These are phyloP conservation scores for Ommatoiulus sabulosus DNA, from an alignment of 2,888 invertebrate genomes.

Conservation along the genomic window DNA sequence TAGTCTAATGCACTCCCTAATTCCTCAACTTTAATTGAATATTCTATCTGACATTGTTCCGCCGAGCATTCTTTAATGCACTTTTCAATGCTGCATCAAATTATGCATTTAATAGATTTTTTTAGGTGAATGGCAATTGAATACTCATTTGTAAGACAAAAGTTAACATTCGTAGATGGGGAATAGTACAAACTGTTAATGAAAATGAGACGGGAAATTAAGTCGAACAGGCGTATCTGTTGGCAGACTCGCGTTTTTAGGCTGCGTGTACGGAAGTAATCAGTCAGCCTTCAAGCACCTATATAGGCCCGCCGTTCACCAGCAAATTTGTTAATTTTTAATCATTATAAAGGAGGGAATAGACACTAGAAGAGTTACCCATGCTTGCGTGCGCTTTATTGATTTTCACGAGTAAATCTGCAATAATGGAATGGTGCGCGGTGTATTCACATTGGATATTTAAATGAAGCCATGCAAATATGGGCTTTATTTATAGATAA, in stretches of 20 bases:
- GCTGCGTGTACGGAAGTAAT: background rate
- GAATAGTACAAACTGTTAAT: constrained; percentile 26
- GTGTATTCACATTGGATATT: constrained; percentile 27
- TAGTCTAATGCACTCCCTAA: background rate
- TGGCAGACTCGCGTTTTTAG: background rate
- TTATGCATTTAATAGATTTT: constrained; percentile 17
- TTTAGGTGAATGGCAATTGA: constrained; percentile 32
- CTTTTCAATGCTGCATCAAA: background rate
- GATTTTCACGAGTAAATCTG: constrained; percentile 37
- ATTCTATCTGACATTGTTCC: constrained; percentile 8
- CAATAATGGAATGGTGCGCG: background rate
- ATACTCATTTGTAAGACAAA: constrained; percentile 44
- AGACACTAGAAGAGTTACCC: background rate
- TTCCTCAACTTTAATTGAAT: constrained; percentile 35
- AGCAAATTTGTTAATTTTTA: constrained; percentile 39
- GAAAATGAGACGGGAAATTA: constrained; percentile 41
- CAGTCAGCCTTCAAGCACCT: background rate
- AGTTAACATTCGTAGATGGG: constrained; percentile 30
- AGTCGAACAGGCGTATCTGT: background rate
- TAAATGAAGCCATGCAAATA: constrained; percentile 47
- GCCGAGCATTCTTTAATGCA: background rate
- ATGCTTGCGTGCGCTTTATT: constrained; percentile 14
- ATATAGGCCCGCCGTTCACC: background rate
- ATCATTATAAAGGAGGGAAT: constrained; percentile 31
- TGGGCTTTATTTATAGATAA: constrained; percentile 46